phyloP scores from a whole-genome alignment of 2,113 vertebrate genomes.

The Himantopus leucocephalus region DNA sequence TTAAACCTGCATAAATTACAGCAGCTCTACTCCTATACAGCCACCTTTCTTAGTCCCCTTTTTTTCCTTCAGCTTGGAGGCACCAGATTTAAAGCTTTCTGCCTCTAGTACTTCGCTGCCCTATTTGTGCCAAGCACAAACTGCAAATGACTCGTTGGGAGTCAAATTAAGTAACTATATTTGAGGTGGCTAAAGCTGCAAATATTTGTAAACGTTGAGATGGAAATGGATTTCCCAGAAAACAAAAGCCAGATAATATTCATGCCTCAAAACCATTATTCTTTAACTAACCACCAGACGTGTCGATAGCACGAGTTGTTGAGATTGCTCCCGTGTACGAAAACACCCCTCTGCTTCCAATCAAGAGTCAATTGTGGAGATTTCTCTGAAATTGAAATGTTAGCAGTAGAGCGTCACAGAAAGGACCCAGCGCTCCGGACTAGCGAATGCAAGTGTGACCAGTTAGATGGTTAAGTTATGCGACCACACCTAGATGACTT shows the following conservation, averaged over 20 bases:
- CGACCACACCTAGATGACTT: not conserved
- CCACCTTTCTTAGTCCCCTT: not conserved
- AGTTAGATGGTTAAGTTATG: not conserved
- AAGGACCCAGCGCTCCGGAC: not conserved
- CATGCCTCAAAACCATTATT: not conserved
- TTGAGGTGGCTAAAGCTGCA: not conserved
- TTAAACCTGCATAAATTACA: not conserved
- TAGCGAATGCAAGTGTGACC: not conserved
- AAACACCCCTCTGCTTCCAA: not conserved
- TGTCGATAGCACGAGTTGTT: rapidly evolving
- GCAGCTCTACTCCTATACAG: not conserved
- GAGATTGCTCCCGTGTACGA: not conserved
- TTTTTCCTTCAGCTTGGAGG: not conserved
- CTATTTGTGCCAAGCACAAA: not conserved
- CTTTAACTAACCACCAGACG: not conserved
- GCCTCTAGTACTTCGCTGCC: not conserved
- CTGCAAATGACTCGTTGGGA: not conserved
- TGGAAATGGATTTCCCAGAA: not conserved
- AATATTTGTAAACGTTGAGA: not conserved
- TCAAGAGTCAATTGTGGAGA: not conserved
- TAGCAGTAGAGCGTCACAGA: not conserved
- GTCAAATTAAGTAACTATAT: not conserved
- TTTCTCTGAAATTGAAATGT: not conserved
- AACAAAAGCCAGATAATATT: not conserved
- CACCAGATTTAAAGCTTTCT: not conserved